These are phyloP conservation scores for Plutomurus gul DNA, from an alignment of 1,140 invertebrate genomes.

Conservation along the genomic window DNA sequence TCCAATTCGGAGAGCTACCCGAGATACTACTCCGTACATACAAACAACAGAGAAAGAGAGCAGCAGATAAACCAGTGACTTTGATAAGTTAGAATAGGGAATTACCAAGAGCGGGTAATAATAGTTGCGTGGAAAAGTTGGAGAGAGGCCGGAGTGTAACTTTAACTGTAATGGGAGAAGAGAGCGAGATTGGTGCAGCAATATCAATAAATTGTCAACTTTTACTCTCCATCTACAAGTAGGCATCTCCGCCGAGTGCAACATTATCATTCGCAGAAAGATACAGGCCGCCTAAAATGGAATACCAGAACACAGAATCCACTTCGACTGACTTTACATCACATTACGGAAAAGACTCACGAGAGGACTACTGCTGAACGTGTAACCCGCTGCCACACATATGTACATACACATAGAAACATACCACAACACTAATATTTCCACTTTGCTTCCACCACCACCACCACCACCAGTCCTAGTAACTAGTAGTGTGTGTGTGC, in stretches of 20 bases:
- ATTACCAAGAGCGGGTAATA: constrained; percentile 20
- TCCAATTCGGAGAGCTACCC: neutral
- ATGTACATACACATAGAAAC: too few species aligned
- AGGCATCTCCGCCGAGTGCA: neutral
- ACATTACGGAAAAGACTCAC: too few species aligned
- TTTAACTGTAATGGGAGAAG: neutral
- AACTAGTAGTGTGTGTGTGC: too few species aligned
- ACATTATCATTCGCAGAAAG: neutral
- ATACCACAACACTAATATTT: too few species aligned
- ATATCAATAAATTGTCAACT: constrained; percentile 22
- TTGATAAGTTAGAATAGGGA: neutral
- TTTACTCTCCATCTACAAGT: neutral
- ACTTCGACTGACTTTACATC: too few species aligned
- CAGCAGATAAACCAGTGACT: too few species aligned
- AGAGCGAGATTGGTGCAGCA: constrained; percentile 3
- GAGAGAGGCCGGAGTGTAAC: neutral
- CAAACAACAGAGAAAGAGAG: neutral
- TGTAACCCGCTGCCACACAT: too few species aligned
- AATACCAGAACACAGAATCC: too few species aligned
- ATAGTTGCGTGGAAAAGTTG: constrained; percentile 12
- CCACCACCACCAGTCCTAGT: too few species aligned
- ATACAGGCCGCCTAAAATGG: too few species aligned
- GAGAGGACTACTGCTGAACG: too few species aligned
- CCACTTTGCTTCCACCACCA: too few species aligned
- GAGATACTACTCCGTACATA: neutral